These are phyloP conservation scores for Drosophila busckii DNA, from an alignment of 1,140 invertebrate species.

Conservation along the genomic window DNA sequence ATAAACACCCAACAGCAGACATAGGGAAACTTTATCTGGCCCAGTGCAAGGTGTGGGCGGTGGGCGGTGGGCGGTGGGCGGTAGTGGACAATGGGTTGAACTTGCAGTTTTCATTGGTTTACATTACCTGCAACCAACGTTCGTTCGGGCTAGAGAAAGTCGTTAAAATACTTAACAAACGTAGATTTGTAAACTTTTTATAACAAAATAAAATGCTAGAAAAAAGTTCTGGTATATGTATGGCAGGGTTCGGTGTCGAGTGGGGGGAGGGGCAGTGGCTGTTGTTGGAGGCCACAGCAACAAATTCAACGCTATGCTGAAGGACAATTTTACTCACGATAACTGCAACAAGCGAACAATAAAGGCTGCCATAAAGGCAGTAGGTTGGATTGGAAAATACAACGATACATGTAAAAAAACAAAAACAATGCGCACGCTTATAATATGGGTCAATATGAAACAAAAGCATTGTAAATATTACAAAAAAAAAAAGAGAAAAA, in stretches of 20 bases:
- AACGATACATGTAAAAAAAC: conserved; percentile 38
- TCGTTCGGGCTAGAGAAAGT: conserved; percentile 36
- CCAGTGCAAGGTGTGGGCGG: not conserved
- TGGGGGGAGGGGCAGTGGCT: conserved; percentile 11
- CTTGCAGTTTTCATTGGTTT: conserved; percentile 70
- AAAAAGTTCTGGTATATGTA: conserved; percentile 43
- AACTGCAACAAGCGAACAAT: conserved; percentile 3
- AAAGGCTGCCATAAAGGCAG: not conserved
- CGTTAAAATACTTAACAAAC: conserved; percentile 77
- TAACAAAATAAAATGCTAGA: conserved; percentile 63
- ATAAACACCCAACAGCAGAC: conserved; percentile 65
- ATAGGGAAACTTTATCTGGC: conserved; percentile 42
- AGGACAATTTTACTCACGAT: conserved; percentile 51
- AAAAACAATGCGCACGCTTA: conserved; percentile 47
- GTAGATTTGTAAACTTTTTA: conserved; percentile 75
- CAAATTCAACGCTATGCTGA: conserved; percentile 48
- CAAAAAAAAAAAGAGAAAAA: conserved; percentile 18
- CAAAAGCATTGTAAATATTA: conserved; percentile 50
- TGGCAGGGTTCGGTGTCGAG: too few species aligned
- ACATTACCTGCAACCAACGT: conserved; percentile 30
- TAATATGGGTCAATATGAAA: conserved; percentile 70
- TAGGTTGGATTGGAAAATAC: not conserved
- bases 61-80: not conserved
- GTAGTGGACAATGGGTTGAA: conserved; percentile 46
- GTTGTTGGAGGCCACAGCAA: conserved; percentile 37